These are phyloP conservation scores for Ornithoptera alexandrae DNA, from an alignment of 2,888 invertebrate genomes.

Conservation along the genomic window DNA sequence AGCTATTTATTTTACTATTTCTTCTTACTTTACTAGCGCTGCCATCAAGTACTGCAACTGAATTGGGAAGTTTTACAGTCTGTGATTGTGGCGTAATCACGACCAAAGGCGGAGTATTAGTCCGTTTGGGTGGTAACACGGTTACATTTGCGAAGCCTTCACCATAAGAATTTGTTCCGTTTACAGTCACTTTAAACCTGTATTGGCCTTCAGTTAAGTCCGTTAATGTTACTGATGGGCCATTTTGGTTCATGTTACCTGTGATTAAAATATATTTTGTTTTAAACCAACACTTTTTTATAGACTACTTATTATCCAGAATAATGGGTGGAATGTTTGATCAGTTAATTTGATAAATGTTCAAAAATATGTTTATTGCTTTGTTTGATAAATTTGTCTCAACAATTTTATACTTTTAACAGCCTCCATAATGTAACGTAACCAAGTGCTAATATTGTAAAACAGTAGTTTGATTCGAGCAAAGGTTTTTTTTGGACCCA, in stretches of 20 bases:
- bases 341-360: too few relatives aligned
- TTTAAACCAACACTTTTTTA: background rate
- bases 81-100: conserved; percentile 92
- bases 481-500: too few relatives aligned
- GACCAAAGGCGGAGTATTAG: conserved; percentile 91
- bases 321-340: too few relatives aligned
- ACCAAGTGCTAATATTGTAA: too few relatives aligned
- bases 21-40: conserved; percentile 82
- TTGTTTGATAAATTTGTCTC: too few relatives aligned
- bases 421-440: too few relatives aligned
- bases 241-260: conserved; percentile 91
- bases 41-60: conserved; percentile 93
- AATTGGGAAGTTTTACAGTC: conserved; percentile 93
- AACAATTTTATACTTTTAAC: too few relatives aligned
- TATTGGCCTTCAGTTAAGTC: conserved; percentile 93
- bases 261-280: conserved; percentile 43
- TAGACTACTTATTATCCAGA: background rate
- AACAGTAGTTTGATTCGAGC: too few relatives aligned
- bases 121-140: conserved; percentile 90
- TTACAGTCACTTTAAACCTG: conserved; percentile 90
- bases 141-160: conserved; percentile 94
- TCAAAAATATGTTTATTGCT: too few relatives aligned
- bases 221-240: conserved; percentile 89
- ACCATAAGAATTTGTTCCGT: conserved; percentile 87
- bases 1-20: background rate